These are phyloP conservation scores for Apodemus sylvaticus DNA, from an alignment of 2,113 vertebrate genomes.

Conservation along the genomic window DNA sequence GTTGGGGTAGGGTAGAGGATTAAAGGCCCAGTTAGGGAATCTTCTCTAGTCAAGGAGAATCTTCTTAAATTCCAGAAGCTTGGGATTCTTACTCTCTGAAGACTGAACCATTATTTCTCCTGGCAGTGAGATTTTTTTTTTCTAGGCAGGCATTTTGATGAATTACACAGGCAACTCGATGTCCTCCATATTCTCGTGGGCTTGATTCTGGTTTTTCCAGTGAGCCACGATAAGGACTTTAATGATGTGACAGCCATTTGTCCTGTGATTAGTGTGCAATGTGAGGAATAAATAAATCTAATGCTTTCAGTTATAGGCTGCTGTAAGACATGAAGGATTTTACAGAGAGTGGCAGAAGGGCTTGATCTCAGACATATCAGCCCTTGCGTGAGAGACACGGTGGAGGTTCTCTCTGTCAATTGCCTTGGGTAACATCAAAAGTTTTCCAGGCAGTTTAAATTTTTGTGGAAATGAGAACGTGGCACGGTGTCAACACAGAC, in stretches of 20 bases:
- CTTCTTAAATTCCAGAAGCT: neutral
- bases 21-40: neutral
- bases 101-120: neutral
- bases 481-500: neutral
- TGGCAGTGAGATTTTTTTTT: neutral
- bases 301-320: neutral
- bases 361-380: neutral
- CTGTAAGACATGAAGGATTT: neutral
- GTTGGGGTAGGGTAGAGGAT: neutral
- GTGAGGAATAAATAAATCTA: neutral
- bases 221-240: conserved; percentile 2
- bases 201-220: neutral
- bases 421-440: neutral
- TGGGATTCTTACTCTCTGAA: neutral
- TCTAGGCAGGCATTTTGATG: conserved; percentile 5
- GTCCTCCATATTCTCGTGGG: neutral
- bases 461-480: conserved; percentile 4
- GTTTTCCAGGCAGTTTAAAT: neutral
- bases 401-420: neutral
- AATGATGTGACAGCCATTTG: neutral
- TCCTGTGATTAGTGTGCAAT: neutral
- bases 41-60: neutral
- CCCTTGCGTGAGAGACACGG: neutral
- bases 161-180: neutral
- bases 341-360: neutral